phyloP scores from a whole-genome alignment of 2,797 vertebrate genomes.

The Lagodon rhomboides region DNA sequence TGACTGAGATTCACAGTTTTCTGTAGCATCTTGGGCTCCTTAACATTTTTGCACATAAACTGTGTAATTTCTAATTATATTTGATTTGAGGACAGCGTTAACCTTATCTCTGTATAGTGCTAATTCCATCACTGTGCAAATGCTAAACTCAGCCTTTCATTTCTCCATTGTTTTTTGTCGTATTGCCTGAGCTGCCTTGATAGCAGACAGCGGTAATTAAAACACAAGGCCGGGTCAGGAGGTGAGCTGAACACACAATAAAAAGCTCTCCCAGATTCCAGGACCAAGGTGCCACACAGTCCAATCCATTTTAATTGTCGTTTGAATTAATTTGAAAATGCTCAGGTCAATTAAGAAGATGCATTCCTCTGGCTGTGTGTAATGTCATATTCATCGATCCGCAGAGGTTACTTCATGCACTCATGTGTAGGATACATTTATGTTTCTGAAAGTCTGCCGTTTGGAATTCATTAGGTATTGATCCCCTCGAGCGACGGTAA shows the following conservation, averaged over 20 bases:
- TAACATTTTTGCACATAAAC: background rate
- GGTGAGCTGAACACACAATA: slow-evolving; percentile 57
- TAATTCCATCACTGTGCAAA: slow-evolving; percentile 54
- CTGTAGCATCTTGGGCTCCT: background rate
- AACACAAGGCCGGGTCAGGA: slow-evolving; percentile 59
- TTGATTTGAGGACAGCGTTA: slow-evolving; percentile 30
- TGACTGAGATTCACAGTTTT: background rate
- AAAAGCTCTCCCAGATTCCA: slow-evolving; percentile 47
- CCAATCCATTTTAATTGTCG: slow-evolving; percentile 80
- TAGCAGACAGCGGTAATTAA: slow-evolving; percentile 73
- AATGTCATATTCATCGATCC: slow-evolving; percentile 84
- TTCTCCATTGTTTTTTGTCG: slow-evolving; percentile 46
- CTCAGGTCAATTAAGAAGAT: slow-evolving; percentile 83
- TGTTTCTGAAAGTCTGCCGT: slow-evolving; percentile 75
- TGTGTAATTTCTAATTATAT: slow-evolving; percentile 38
- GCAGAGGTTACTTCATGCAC: slow-evolving; percentile 77
- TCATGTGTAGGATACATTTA: slow-evolving; percentile 79
- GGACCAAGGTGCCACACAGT: slow-evolving; percentile 61
- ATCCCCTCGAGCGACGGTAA: slow-evolving; percentile 71
- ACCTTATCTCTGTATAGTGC: slow-evolving; percentile 31
- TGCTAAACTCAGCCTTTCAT: slow-evolving; percentile 59
- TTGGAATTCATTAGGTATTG: slow-evolving; percentile 86
- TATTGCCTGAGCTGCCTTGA: slow-evolving; percentile 49
- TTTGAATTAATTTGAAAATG: slow-evolving; percentile 81
- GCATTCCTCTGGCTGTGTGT: slow-evolving; percentile 75